Evolutionary conservation across 1,140 invertebrate genomes (phyloP).

Genomic region (Pinna nobilis): DNA sequence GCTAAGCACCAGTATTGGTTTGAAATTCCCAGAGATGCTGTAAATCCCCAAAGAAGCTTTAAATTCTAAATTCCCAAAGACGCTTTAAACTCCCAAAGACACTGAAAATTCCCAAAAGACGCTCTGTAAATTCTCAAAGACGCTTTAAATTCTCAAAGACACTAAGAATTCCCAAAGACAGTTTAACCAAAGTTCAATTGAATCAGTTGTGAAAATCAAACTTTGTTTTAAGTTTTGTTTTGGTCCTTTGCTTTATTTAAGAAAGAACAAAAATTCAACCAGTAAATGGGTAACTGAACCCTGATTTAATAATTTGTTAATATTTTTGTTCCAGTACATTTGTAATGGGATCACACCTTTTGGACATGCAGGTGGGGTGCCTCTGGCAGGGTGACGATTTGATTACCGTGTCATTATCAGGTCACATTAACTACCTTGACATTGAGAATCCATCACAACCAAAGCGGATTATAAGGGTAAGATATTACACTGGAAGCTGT

Average conservation of each 20-base stretch:
- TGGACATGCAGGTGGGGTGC: conserved; percentile 97
- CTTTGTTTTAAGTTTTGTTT: background rate
- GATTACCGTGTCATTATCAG: conserved; percentile 93
- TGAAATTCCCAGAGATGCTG: too few relatives aligned
- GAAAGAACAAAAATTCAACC: too few relatives aligned
- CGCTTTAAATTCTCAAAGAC: background rate
- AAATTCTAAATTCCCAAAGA: too few relatives aligned
- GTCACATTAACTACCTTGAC: conserved; percentile 97
- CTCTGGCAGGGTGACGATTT: conserved; percentile 93
- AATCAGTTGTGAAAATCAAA: background rate
- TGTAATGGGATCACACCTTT: conserved; percentile 79
- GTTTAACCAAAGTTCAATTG: background rate
- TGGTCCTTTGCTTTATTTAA: background rate
- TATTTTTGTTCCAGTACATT: conserved; percentile 61
- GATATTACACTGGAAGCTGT: background rate
- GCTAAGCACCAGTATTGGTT: too few relatives aligned
- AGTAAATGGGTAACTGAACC: too few relatives aligned
- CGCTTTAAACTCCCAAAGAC: too few relatives aligned
- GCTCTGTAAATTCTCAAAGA: too few relatives aligned
- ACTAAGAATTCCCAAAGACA: background rate
- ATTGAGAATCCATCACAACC: conserved; percentile 89
- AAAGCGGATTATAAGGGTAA: conserved; percentile 87
- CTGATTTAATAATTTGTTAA: background rate
- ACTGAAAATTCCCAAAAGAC: too few relatives aligned
- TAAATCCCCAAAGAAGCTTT: too few relatives aligned